These are phyloP conservation scores for Smutsia gigantea DNA, from an alignment of 2,797 vertebrate genomes.

Conservation along the genomic window DNA sequence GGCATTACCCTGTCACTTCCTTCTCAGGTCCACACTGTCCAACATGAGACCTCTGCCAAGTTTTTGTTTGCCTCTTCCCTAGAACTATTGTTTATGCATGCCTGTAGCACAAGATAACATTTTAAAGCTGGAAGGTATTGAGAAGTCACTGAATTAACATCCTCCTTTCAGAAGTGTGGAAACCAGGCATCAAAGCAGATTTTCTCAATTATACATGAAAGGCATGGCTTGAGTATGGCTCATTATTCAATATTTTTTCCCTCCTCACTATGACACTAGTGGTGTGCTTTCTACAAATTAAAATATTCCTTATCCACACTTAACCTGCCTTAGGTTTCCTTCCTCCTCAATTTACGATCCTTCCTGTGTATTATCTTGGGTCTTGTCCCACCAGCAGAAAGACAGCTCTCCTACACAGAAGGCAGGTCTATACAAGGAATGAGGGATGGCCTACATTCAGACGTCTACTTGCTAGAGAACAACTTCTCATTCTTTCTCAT, in stretches of 20 bases:
- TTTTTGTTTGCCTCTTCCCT: not conserved
- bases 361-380: not conserved
- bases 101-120: not conserved
- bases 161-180: not conserved
- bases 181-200: not conserved
- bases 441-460: not conserved
- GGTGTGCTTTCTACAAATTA: not conserved
- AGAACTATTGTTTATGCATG: not conserved
- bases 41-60: not conserved
- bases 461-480: not conserved
- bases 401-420: not conserved
- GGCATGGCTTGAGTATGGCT: not conserved
- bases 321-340: not conserved
- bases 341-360: not conserved
- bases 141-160: not conserved
- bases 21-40: not conserved
- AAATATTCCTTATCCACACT: not conserved
- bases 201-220: not conserved
- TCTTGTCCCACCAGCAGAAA: not conserved
- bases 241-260: not conserved
- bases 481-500: not conserved
- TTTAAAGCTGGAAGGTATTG: not conserved
- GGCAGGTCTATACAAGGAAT: not conserved
- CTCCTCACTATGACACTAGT: not conserved
- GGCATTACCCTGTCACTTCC: not conserved